Percentiles rank a stretch among this genome's conserved stretches.
These are phyloP conservation scores for Spodoptera litura DNA, from an alignment of 1,140 invertebrate genomes.

Conservation along the genomic window DNA sequence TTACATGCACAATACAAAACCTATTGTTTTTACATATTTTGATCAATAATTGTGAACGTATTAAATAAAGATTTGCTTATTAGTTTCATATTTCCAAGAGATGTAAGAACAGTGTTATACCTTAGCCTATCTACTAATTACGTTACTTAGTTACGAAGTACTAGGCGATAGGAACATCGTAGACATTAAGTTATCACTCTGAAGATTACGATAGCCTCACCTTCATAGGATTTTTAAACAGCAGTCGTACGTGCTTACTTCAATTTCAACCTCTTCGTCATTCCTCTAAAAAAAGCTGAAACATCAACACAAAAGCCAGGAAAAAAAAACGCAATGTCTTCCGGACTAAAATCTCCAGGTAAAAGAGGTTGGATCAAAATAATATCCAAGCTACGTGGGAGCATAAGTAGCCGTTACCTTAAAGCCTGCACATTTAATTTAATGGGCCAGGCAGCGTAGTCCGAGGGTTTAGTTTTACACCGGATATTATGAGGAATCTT, in stretches of 20 bases:
- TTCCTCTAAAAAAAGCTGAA: background rate
- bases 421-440: conserved; percentile 55
- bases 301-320: conserved; percentile 19
- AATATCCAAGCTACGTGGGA: conserved; percentile 47
- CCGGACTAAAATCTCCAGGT: conserved; percentile 38
- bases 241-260: too few species aligned
- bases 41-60: too few species aligned
- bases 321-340: conserved; percentile 36
- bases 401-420: conserved; percentile 53
- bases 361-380: conserved; percentile 55
- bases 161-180: too few species aligned
- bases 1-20: background rate
- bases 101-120: too few species aligned
- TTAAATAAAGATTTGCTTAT: too few species aligned
- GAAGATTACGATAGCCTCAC: too few species aligned
- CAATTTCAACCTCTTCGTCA: too few species aligned
- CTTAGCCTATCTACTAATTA: too few species aligned
- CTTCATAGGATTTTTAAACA: too few species aligned
- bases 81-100: too few species aligned
- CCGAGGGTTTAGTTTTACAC: conserved; percentile 42
- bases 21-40: background rate
- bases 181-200: too few species aligned
- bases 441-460: conserved; percentile 46
- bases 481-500: conserved; percentile 42
- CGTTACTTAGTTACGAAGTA: too few species aligned